phyloP scores from a whole-genome alignment of 2,888 invertebrate species.

The Hirtodrosophila trivittata region DNA sequence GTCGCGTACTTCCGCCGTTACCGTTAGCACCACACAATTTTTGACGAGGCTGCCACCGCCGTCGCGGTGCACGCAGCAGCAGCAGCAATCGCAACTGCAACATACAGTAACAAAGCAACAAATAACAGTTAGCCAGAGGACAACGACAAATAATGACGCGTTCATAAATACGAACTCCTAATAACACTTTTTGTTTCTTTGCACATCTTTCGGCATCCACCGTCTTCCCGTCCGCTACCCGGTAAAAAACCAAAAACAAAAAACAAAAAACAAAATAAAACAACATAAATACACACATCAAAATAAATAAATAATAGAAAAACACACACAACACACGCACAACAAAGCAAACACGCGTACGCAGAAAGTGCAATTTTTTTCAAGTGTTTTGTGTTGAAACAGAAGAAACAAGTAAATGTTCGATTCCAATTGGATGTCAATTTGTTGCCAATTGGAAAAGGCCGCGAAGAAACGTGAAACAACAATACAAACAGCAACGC shows the following conservation, averaged over 20 bases:
- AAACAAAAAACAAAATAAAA: slow-evolving; percentile 5
- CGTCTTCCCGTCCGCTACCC: slow-evolving; percentile 23
- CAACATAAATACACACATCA: neutral
- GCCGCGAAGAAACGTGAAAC: slow-evolving; percentile 25
- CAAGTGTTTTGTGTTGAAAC: slow-evolving; percentile 42
- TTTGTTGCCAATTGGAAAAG: slow-evolving; percentile 47
- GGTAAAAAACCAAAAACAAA: slow-evolving; percentile 3
- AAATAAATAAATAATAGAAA: slow-evolving; percentile 5
- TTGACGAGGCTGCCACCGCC: slow-evolving; percentile 67
- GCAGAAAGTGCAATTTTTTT: slow-evolving; percentile 47
- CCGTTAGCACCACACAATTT: slow-evolving; percentile 75
- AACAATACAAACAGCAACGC: slow-evolving; percentile 13
- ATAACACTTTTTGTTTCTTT: slow-evolving; percentile 19
- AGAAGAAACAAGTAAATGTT: slow-evolving; percentile 20
- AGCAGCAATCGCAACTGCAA: slow-evolving; percentile 44
- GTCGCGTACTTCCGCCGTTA: slow-evolving; percentile 78
- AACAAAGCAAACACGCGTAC: neutral
- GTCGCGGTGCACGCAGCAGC: slow-evolving; percentile 69
- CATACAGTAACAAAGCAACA: slow-evolving; percentile 31
- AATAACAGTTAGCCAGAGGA: slow-evolving; percentile 52
- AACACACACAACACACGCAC: slow-evolving; percentile 8
- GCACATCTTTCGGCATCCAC: slow-evolving; percentile 28
- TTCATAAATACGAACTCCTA: slow-evolving; percentile 11
- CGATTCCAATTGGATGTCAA: slow-evolving; percentile 42
- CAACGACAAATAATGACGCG: slow-evolving; percentile 55